Conservation (phyloP, 1,140 invertebrate genomes). For the Pristionchus pacificus region DNA sequence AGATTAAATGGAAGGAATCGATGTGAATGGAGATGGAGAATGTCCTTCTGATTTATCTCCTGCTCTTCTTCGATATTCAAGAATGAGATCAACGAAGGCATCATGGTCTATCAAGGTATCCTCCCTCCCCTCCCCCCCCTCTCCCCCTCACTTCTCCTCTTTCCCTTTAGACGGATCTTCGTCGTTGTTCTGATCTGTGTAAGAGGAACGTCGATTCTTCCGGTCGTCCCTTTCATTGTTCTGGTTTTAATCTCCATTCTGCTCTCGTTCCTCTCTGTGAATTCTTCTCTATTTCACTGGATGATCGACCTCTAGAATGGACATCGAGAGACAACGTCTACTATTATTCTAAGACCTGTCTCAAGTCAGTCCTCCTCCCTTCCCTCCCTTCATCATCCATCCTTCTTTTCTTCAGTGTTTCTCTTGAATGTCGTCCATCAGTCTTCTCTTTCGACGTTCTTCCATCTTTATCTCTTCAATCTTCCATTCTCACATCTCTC, state of each 20-base stretch:
- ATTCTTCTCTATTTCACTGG: slow-evolving; percentile 9
- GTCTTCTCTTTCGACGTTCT: slow-evolving; percentile 18
- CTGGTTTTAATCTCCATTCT: slow-evolving; percentile 27
- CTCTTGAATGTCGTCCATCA: slow-evolving; percentile 21
- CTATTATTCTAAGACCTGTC: slow-evolving; percentile 23
- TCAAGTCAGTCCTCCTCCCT: slow-evolving; percentile 6
- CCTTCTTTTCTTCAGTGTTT: slow-evolving; percentile 2
- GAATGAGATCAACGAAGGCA: background rate
- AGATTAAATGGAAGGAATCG: too few relatives aligned
- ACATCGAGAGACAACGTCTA: slow-evolving; percentile 12
- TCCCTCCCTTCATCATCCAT: background rate
- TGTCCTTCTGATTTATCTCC: background rate
- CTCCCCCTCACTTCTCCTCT: background rate
- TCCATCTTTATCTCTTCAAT: slow-evolving; percentile 3
- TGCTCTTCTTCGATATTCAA: background rate
- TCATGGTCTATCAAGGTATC: background rate
- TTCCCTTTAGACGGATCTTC: slow-evolving; percentile 21
- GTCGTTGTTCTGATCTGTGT: slow-evolving; percentile 19
- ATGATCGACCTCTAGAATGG: background rate
- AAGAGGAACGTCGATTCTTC: slow-evolving; percentile 21
- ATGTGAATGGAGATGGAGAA: background rate
- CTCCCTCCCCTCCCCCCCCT: background rate
- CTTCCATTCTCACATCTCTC: slow-evolving; percentile 5
- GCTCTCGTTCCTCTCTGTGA: slow-evolving; percentile 14
- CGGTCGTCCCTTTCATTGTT: slow-evolving; percentile 18